A percentile compares a stretch with the other conserved stretches of the same genome.
Conservation (phyloP, 1,140 invertebrate genomes). For the Drosophila serrata region DNA sequence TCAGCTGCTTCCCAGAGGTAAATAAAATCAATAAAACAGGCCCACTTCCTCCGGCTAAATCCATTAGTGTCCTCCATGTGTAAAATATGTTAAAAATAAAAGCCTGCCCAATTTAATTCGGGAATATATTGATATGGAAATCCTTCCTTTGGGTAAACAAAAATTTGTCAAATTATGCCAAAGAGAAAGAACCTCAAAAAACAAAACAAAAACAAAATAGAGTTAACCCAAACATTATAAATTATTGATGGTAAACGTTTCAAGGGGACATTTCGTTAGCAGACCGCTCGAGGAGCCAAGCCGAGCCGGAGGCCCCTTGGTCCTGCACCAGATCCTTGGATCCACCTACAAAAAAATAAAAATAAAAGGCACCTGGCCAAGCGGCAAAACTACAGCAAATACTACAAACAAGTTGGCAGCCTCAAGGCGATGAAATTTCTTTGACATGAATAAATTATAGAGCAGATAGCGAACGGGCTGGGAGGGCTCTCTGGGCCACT, state of each 20-base stretch:
- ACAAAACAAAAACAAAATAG: conserved; percentile 22
- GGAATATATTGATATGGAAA: conserved; percentile 26
- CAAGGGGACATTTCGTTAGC: conserved; percentile 63
- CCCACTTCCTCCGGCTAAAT: conserved; percentile 1
- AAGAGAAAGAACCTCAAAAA: conserved; percentile 13
- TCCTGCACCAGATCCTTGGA: background rate
- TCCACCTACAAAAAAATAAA: conserved; percentile 17
- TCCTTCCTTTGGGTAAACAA: conserved; percentile 23
- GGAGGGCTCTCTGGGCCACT: conserved; percentile 25
- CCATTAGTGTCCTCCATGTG: conserved; percentile 17
- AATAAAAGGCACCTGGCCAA: conserved; percentile 51
- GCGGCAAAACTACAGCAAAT: conserved; percentile 59
- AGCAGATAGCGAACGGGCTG: conserved; percentile 14
- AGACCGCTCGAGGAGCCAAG: conserved; percentile 37
- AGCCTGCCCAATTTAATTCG: conserved; percentile 27
- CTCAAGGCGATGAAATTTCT: conserved; percentile 77
- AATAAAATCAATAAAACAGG: background rate
- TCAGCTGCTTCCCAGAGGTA: background rate
- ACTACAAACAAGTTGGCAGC: conserved; percentile 54
- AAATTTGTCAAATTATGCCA: conserved; percentile 51
- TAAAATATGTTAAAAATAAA: conserved; percentile 10
- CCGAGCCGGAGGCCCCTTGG: background rate
- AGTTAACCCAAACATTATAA: conserved; percentile 56
- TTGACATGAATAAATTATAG: conserved; percentile 79
- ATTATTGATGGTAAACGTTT: conserved; percentile 79